Base-by-base conservation (phyloP, 2,888 invertebrate genomes). In the Operophtera brumata region DNA sequence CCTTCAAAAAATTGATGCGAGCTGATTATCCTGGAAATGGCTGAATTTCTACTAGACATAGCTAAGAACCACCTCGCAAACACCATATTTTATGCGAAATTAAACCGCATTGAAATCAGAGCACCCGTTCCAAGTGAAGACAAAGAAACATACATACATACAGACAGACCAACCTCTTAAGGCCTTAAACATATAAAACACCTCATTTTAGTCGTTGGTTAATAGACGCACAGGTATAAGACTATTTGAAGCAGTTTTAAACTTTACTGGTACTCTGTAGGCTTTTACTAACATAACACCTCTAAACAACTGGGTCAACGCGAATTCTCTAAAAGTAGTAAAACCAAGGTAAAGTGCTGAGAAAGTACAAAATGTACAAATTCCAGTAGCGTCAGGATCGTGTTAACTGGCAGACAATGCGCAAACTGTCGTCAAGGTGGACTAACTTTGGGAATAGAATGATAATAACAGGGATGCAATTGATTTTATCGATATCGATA, bases 361-460 rank as follows among this genome's bases (percentile, higher is more conserved):
- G 50, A 59, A 60, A 40, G 47, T 51, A 36, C 35, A 12, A n/a
- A 35, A 12, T 12, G 41, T 49, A 25, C 45, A 36, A 46, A 53
- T 57, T 48, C 48, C 57, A 26, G 42, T 13, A 30, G 6, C 37
- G 14, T 12, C 44, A 39, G 48, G 52, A 56, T 59, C 55, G 52
- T 55, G 57, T 49, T 60, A 71, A 73, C 66, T 67, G 71, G 66
- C 65, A 66, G 55, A 64, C 65, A 65, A 80, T 68, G 73, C 74
- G 73, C 70, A 71, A 80, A 82, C 74, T 78, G 77, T 75, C 71
- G 74, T 80, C 79, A 85, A 87, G 86, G 86, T 86, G 78, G 78
- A 84, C 81, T 64, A 75, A 77, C 70, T 78, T 81, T 74, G 66
- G 62, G 63, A 69, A 70, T 64, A 66, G 57, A 70, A 73, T 49